Evolutionary conservation across 2,797 vertebrate species (phyloP).

Genomic region (Eulemur albifrons): DNA sequence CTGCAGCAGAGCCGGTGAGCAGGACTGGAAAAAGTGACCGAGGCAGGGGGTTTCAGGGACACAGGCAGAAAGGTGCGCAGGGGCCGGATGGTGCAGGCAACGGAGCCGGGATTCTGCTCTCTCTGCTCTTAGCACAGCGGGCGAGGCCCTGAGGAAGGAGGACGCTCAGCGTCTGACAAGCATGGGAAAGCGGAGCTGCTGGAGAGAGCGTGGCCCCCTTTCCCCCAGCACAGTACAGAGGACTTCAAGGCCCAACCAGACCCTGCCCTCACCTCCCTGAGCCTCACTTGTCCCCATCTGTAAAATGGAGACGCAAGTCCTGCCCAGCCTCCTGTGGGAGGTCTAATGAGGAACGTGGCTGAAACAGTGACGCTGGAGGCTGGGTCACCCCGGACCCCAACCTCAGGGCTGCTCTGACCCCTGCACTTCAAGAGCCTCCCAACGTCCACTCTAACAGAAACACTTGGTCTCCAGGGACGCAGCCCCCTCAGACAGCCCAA

Average conservation of each 20-base stretch:
- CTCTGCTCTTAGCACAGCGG: neutral
- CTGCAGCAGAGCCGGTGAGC: neutral
- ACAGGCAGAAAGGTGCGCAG: fast-evolving
- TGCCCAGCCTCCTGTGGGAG: neutral
- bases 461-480: neutral
- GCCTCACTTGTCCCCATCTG: neutral
- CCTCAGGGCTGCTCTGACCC: neutral
- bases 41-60: too few species aligned
- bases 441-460: neutral
- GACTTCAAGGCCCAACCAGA: neutral
- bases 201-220: fast-evolving
- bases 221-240: neutral
- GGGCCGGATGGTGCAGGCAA: fast-evolving
- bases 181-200: neutral
- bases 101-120: fast-evolving
- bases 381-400: neutral
- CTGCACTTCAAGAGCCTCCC: neutral
- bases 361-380: neutral
- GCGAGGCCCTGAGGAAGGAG: neutral
- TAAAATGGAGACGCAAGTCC: neutral
- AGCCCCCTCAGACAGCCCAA: neutral
- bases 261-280: neutral
- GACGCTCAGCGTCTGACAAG: neutral
- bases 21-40: neutral
- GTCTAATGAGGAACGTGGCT: fast-evolving